Evolutionary conservation across 2,888 invertebrate genomes (phyloP).

Genomic region (Liposcelis brunnea): DNA sequence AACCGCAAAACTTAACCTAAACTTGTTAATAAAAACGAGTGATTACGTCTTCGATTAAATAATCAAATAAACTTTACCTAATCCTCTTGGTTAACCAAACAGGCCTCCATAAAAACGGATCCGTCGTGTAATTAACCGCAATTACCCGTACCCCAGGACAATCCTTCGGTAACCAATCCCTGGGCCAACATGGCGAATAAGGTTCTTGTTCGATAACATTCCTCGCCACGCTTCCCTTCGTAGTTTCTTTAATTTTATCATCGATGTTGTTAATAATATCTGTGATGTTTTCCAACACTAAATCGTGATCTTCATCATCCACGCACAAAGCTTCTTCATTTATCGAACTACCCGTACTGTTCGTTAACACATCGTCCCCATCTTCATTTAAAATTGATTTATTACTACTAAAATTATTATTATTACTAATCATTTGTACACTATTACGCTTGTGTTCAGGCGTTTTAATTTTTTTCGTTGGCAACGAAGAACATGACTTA

Average conservation of each 20-base stretch:
- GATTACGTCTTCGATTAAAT: background rate
- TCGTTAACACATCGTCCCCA: too few relatives aligned
- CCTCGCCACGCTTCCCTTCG: constrained; percentile 22
- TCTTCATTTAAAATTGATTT: too few relatives aligned
- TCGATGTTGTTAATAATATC: constrained; percentile 5
- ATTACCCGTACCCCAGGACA: constrained; percentile 56
- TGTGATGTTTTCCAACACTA: constrained; percentile 5
- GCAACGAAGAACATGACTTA: too few relatives aligned
- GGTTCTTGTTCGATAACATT: constrained; percentile 22
- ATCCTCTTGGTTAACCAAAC: constrained; percentile 50
- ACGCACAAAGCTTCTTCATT: too few relatives aligned
- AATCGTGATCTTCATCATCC: background rate
- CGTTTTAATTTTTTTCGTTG: too few relatives aligned
- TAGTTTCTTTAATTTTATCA: constrained; percentile 15
- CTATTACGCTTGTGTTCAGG: too few relatives aligned
- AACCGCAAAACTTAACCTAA: background rate
- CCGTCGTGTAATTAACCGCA: constrained; percentile 76
- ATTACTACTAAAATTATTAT: too few relatives aligned
- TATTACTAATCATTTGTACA: too few relatives aligned
- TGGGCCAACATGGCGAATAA: constrained; percentile 71
- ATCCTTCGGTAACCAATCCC: constrained; percentile 81
- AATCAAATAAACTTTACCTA: constrained; percentile 28
- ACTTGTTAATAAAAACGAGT: background rate
- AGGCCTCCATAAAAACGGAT: constrained; percentile 57
- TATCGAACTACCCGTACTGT: too few relatives aligned